Base-by-base conservation (phyloP, 2,888 invertebrate genomes). In the Biston stratarius region DNA sequence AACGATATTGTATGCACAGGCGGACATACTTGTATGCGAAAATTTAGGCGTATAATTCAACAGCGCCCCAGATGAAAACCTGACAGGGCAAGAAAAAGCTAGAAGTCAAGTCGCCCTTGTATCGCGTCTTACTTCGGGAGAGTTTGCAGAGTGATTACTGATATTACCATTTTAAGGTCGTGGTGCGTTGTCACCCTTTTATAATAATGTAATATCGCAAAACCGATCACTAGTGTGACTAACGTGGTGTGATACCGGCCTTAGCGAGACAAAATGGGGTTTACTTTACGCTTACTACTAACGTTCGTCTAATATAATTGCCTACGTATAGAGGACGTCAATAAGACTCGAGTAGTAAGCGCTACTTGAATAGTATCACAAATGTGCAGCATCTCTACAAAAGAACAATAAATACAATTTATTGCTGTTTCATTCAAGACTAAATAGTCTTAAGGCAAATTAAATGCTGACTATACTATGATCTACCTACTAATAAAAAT, bases 401-500 rank as follows among this genome's bases (percentile, higher is more conserved):
- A 89, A 82, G 78, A 88, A 89, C 83, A 84, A 83, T 87, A 75
- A 81, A 86, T 62, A 67, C 82, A 82, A 81, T 81, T 90, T 93
- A 93, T 94, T 94, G 93, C 94, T 93, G 90, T 90, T 87, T 84
- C 85, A 86, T 84, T 86, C 83, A 85, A 88, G 88, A 90, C 91
- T 78, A 78, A 68, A 77, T 80, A 67, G 87, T 89, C 88, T 83
- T 90, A 91, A 92, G 92, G 91, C 92, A 90, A 92, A 90, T 82
- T 76, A 87, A 89, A 87, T 82, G 82, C 81, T 84, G 85, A 83
- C 82, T 83, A 83, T 75, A 80, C 79, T 83, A 86, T 78, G 77
- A 69, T 64, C 72, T 51, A 44, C 34, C 52, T 57, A 61, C 15
- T 61, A 68, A 73, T 69, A 71, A 69, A 70, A 72, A 71, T 69